A percentile compares a stretch with the other conserved stretches of the same genome.
Evolutionary conservation across 2,797 vertebrate species (phyloP).

Genomic region (Diplodus puntazzo): DNA sequence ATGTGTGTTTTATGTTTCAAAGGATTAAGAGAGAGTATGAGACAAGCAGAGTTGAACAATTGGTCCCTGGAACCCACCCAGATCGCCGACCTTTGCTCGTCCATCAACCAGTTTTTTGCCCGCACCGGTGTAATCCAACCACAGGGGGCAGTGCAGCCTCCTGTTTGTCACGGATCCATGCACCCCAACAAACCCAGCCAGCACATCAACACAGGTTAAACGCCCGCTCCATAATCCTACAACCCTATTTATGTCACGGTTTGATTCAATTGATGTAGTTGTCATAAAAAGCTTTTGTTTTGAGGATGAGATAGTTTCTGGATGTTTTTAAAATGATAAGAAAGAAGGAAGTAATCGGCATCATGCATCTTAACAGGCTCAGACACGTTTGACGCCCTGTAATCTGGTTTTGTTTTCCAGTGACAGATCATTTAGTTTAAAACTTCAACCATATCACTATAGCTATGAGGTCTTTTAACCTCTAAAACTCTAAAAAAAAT

Average conservation of each 20-base stretch:
- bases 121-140: conserved; percentile 94
- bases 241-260: too few relatives aligned
- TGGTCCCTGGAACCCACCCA: conserved; percentile 95
- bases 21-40: conserved; percentile 96
- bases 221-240: background rate
- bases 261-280: background rate
- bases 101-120: conserved; percentile 94
- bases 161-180: conserved; percentile 91
- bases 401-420: background rate
- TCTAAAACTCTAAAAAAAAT: too few relatives aligned
- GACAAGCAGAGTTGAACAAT: conserved; percentile 94
- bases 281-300: background rate
- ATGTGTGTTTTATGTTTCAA: conserved; percentile 29
- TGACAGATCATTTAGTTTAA: background rate
- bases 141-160: conserved; percentile 90
- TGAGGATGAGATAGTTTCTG: background rate
- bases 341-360: background rate
- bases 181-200: conserved; percentile 91
- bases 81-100: conserved; percentile 94
- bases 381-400: background rate
- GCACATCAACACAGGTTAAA: conserved; percentile 88
- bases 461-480: background rate
- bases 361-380: conserved; percentile 1
- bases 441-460: background rate
- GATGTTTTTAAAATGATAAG: background rate